These are phyloP conservation scores for Corticium candelabrum DNA, from an alignment of 37 sponge, comb jelly and placozoan genomes.

Conservation along the genomic window DNA sequence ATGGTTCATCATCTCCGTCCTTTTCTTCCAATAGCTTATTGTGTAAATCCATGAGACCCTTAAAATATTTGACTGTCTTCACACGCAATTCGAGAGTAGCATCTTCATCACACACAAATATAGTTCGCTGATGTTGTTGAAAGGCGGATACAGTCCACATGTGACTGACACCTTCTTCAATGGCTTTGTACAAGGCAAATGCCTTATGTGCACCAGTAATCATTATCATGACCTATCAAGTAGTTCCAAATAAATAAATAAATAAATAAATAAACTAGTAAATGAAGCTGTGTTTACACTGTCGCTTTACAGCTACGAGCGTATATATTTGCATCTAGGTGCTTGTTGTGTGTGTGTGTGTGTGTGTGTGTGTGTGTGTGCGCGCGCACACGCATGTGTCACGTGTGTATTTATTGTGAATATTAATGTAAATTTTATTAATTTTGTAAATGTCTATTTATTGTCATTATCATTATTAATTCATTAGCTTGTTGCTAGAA, in stretches of 20 bases:
- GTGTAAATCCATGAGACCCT: constrained; percentile 83
- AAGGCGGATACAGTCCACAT: constrained; percentile 99
- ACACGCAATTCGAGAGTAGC: constrained; percentile 89
- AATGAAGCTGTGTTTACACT: too few species aligned
- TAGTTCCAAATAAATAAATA: background rate
- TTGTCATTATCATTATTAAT: too few species aligned
- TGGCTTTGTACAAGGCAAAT: constrained; percentile 87
- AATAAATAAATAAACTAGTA: too few species aligned
- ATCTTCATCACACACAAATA: constrained; percentile 89
- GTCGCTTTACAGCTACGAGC: too few species aligned
- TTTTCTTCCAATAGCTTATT: constrained; percentile 21
- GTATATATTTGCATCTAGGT: too few species aligned
- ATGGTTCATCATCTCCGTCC: background rate
- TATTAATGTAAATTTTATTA: too few species aligned
- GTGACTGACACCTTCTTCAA: constrained; percentile 92
- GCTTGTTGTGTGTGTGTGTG: too few species aligned
- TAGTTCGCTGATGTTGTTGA: constrained; percentile 68
- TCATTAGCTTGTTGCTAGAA: too few species aligned
- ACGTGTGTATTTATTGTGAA: too few species aligned
- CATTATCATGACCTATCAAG: constrained; percentile 75
- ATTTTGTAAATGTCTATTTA: too few species aligned
- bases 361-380: background rate
- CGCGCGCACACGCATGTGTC: too few species aligned
- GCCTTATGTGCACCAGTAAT: constrained; percentile 88
- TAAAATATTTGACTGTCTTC: constrained; percentile 97